Conservation (phyloP, 2,113 vertebrate genomes). For the Hoplias malabaricus region DNA sequence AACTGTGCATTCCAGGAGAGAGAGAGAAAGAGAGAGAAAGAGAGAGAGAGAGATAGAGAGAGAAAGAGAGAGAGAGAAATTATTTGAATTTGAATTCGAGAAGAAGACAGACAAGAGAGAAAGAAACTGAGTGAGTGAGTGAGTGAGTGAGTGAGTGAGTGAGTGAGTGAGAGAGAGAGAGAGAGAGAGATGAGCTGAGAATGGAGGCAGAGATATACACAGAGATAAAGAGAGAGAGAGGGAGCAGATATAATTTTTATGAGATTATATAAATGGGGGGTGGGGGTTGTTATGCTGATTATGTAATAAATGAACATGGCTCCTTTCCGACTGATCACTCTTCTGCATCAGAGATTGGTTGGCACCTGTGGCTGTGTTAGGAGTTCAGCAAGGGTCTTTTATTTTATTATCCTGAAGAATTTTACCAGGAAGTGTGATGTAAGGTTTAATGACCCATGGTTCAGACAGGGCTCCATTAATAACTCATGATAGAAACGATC, state of each 20-base stretch:
- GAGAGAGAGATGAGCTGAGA: slow-evolving; percentile 52
- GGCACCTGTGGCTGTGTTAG: no score
- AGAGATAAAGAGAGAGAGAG: slow-evolving; percentile 54
- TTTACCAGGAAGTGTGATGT: no score
- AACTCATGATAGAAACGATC: no score
- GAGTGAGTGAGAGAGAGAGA: slow-evolving; percentile 57
- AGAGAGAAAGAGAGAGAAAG: slow-evolving; percentile 56
- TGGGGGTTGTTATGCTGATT: slow-evolving; percentile 56
- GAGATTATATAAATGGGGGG: slow-evolving; percentile 70
- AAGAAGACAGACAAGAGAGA: slow-evolving; percentile 59
- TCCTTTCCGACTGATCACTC: slow-evolving; percentile 7
- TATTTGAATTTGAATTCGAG: no score
- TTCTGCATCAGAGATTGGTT: not conserved
- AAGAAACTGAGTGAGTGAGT: no score
- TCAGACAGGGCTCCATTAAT: no score
- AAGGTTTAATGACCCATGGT: no score
- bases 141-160: slow-evolving; percentile 55
- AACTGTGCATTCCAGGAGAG: slow-evolving; percentile 70
- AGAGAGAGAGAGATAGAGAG: slow-evolving; percentile 58
- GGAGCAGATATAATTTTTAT: slow-evolving; percentile 70
- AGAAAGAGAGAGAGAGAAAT: slow-evolving; percentile 56
- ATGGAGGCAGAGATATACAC: no score
- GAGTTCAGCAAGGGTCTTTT: no score
- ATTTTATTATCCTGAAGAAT: no score
- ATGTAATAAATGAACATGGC: slow-evolving; percentile 51